Base-by-base conservation (phyloP, 2,113 vertebrate species). In the Thamnophis sirtalis region DNA sequence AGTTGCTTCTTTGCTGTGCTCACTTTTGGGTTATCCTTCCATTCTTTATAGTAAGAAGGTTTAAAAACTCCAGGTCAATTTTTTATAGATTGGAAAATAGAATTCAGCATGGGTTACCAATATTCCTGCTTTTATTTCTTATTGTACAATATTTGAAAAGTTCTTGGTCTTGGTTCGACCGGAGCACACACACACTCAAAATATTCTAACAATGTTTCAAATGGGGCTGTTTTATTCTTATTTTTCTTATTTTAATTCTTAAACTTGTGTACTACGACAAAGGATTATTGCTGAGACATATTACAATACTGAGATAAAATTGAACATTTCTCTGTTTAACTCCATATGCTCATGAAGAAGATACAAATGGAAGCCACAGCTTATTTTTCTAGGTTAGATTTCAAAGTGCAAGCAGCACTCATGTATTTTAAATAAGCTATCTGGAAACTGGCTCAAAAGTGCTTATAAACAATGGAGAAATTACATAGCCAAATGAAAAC, bases 401-500 rank as follows among this genome's bases (percentile, higher is more conserved):
- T 92, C 28, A 92, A 92, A 60, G 15, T 84, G 58, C 54, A 26
- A 49, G 24, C 33, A 51, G 28, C 19, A 84, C 51, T 84, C 22
- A 22, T 17, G 10, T 49, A 22, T 56, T 5, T 87, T 92, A 49
- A 84, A 43, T 73, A 38, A 56, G 43, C 56, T 92, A 92, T 89
- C 91, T 86, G 91, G 91, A 92, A 22, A 89, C 33, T 84, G 17
- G 21, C 87, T 89, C 87, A 85, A 85, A 13, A 11, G 21, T 85
- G 87, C 60, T 89, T 89, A 92, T 86, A 92, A 89, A 55, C 89
- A 92, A 92, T 88, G 85, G 48, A 92, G 87, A 49, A 92, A 55
- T 60, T 92, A 92, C 60, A 89, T 55, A 85, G 73, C 73, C 84
- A 55, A 89, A 48, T 49, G 21, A 80, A 88, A 92, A 51, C 15